phyloP scores from a whole-genome alignment of 2,888 invertebrate genomes.

The Pachliopta kotzebuea region DNA sequence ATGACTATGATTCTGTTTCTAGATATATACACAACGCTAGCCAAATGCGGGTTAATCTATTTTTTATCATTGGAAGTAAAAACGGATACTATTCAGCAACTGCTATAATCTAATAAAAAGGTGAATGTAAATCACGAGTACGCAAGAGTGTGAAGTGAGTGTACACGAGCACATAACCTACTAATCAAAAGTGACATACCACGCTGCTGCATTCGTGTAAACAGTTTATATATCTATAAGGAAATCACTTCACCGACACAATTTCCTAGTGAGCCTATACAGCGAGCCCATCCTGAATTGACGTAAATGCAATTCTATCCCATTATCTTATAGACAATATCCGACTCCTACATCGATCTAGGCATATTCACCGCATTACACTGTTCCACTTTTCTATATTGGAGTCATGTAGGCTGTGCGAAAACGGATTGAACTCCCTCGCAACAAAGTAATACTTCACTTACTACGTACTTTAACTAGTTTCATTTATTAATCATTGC shows the following conservation, averaged over 20 bases:
- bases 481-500: neutral
- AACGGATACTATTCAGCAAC: conserved; percentile 18
- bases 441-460: neutral
- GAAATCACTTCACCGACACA: conserved; percentile 22
- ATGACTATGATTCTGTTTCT: too few relatives aligned
- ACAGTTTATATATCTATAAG: conserved; percentile 8
- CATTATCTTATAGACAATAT: conserved; percentile 28
- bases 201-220: neutral
- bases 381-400: conserved; percentile 28
- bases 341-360: conserved; percentile 24
- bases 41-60: too few relatives aligned
- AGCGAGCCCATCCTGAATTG: conserved; percentile 15
- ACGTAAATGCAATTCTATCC: conserved; percentile 24
- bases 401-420: conserved; percentile 24
- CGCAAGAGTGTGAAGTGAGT: neutral
- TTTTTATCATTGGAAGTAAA: conserved; percentile 4
- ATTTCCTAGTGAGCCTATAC: conserved; percentile 17
- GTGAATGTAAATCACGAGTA: conserved; percentile 15
- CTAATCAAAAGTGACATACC: conserved; percentile 15
- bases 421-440: conserved; percentile 9
- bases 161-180: neutral
- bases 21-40: too few relatives aligned
- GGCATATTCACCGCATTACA: conserved; percentile 16
- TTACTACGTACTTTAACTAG: neutral
- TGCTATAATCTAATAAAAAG: conserved; percentile 12